Percentiles rank a stretch among this genome's conserved stretches.
Evolutionary conservation across 2,888 invertebrate genomes (phyloP).

Genomic region (Octonoba sinensis): DNA sequence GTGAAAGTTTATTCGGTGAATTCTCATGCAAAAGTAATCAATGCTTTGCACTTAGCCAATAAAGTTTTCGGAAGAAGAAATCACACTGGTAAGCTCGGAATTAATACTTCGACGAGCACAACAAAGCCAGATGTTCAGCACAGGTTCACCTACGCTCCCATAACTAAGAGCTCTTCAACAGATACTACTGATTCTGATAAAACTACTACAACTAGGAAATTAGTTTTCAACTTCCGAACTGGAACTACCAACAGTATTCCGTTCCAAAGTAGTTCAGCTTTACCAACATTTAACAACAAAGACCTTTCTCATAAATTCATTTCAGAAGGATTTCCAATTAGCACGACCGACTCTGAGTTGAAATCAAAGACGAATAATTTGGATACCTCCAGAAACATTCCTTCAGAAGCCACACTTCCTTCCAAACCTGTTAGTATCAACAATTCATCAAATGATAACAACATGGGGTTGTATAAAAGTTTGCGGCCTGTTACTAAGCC

Average conservation of each 20-base stretch:
- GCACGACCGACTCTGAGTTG: no score
- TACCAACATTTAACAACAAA: not conserved
- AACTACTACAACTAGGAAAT: not conserved
- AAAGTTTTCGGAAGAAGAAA: constrained; percentile 49
- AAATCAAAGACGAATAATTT: no score
- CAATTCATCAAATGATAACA: no score
- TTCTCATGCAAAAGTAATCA: constrained; percentile 16
- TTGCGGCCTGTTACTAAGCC: constrained; percentile 7
- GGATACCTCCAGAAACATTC: no score
- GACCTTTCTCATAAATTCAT: no score
- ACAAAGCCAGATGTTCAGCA: constrained; percentile 25
- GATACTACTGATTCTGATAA: not conserved
- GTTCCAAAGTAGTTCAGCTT: not conserved
- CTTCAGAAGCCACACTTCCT: no score
- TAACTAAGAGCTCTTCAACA: constrained; percentile 5
- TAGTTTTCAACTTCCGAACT: constrained; percentile 47
- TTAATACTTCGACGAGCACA: constrained; percentile 15
- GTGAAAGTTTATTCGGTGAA: not conserved
- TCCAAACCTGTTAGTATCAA: no score
- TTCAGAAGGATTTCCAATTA: no score
- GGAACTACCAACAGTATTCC: constrained; percentile 26
- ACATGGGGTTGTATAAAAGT: not conserved
- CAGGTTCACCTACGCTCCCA: constrained; percentile 35
- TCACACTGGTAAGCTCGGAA: constrained; percentile 5
- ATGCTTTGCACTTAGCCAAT: constrained; percentile 32